Base-by-base conservation (phyloP, 1,140 invertebrate species). In the Drosophila parvula region DNA sequence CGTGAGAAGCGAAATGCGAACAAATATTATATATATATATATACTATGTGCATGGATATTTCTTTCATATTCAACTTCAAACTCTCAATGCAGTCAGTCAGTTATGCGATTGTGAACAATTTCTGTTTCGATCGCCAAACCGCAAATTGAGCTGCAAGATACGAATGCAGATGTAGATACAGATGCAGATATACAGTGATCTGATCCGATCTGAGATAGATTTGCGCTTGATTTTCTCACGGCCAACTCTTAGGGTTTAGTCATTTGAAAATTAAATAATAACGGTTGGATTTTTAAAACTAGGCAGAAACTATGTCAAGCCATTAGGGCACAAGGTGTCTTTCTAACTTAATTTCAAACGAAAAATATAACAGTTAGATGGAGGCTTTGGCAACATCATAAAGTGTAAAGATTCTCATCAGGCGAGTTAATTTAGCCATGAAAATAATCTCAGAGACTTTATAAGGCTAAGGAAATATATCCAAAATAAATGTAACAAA, bases 101-200 rank as follows among this genome's bases (percentile, higher is more conserved):
- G 38, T 40, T 81, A 81, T 81, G 79, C n/a, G 38, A 76, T 81
- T 81, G 69, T 71, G 65, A 71, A 71, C 61, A 81, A 78, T 81
- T 65, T 69, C 36, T 63, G 56, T 61, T 9, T 59, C 61, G 38
- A 63, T 43, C 38, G 56, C 34, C 36, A 73, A 47, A 84, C 80
- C 81, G 76, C 80, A 82, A 82, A 82, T 83, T 83, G 80, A 83
- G 74, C 65, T 71, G 68, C 43, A 38, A 67, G 57, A 53, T 47
- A 65, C 36, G 56, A 56, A 78, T 61, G 57, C 63, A 78, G 59
- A 78, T 55, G 56, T 47, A 59, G 50, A 47, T 50, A 22, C 48
- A 32, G 34, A 51, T 60, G 55, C 40, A 34, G 47, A 44, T 57
- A 44, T 38, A 63, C 56, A 43, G 32, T 62, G 48, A 36, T 60